A percentile compares a stretch with the other conserved stretches of the same genome.
Evolutionary conservation across 2,113 vertebrate genomes (phyloP).

Genomic region (Cyanoramphus novaezelandiae): DNA sequence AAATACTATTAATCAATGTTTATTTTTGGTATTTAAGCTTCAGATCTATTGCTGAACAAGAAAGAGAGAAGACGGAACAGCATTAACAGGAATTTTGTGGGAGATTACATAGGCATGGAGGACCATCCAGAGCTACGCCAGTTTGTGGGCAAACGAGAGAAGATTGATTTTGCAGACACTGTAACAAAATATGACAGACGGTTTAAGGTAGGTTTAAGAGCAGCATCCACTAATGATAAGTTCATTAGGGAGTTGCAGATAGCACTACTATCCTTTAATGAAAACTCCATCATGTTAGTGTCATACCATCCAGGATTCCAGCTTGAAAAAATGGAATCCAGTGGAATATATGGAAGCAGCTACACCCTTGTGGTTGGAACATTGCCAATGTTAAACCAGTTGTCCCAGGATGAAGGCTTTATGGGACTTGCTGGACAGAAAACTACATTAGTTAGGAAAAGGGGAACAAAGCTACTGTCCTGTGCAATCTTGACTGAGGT

Average conservation of each 20-base stretch:
- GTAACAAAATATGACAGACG: conserved; percentile 93
- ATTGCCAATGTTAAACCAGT: not conserved
- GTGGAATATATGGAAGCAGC: not conserved
- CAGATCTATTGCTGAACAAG: conserved; percentile 91
- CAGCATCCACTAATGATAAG: not conserved
- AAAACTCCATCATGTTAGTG: not conserved
- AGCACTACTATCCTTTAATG: not conserved
- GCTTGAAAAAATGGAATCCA: not conserved
- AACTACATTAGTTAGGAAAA: not conserved
- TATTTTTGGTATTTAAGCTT: conserved; percentile 77
- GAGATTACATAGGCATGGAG: conserved; percentile 97
- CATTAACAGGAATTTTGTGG: conserved; percentile 96
- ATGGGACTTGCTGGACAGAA: not conserved
- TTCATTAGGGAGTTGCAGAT: not conserved
- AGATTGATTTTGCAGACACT: conserved; percentile 94
- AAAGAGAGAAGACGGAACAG: conserved; percentile 95
- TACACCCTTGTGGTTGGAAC: not conserved
- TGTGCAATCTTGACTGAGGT: not conserved
- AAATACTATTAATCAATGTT: not conserved
- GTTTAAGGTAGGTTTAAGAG: conserved; percentile 85
- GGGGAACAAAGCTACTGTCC: not conserved
- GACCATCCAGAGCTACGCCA: conserved; percentile 91
- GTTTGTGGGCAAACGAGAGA: conserved; percentile 93
- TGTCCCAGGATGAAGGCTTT: not conserved
- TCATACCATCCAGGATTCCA: not conserved